A percentile compares a stretch with the other conserved stretches of the same genome.
Conservation (phyloP, 2,797 vertebrate genomes). For the Xerus rutilus region DNA sequence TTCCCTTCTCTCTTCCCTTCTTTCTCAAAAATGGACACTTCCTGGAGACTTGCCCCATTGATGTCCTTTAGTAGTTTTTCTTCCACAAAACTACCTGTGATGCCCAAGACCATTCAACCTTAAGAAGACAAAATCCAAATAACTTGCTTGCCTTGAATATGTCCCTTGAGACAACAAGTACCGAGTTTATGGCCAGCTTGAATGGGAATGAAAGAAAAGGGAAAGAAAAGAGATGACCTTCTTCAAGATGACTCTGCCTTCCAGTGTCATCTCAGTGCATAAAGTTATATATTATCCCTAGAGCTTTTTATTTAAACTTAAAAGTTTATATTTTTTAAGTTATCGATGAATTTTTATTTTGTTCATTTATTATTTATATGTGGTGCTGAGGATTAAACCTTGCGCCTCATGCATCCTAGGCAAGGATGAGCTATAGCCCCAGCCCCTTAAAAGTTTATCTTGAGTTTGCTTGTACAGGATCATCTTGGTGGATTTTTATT, state of each 20-base stretch:
- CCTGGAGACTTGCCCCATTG: not conserved
- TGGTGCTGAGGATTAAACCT: too few species aligned
- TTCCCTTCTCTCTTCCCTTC: not conserved
- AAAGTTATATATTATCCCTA: not conserved
- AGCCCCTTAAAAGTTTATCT: not conserved
- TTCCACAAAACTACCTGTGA: too few species aligned
- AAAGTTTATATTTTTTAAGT: not conserved
- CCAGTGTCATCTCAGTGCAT: not conserved
- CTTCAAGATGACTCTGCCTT: not conserved
- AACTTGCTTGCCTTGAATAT: not conserved
- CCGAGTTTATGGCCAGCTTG: not conserved
- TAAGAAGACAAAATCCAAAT: constrained; percentile 7
- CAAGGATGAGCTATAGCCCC: too few species aligned
- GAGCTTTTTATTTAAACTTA: too few species aligned
- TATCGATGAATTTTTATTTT: too few species aligned
- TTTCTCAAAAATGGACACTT: not conserved
- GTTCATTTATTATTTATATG: too few species aligned
- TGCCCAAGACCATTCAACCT: not conserved
- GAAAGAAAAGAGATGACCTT: not conserved
- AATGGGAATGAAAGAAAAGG: not conserved
- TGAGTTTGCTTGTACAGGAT: not conserved
- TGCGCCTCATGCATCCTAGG: too few species aligned
- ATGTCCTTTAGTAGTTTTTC: not conserved
- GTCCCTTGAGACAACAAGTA: not conserved
- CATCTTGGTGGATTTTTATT: not conserved